These are phyloP conservation scores for Archocentrus centrarchus DNA, from an alignment of 2,113 vertebrate genomes.

Conservation along the genomic window DNA sequence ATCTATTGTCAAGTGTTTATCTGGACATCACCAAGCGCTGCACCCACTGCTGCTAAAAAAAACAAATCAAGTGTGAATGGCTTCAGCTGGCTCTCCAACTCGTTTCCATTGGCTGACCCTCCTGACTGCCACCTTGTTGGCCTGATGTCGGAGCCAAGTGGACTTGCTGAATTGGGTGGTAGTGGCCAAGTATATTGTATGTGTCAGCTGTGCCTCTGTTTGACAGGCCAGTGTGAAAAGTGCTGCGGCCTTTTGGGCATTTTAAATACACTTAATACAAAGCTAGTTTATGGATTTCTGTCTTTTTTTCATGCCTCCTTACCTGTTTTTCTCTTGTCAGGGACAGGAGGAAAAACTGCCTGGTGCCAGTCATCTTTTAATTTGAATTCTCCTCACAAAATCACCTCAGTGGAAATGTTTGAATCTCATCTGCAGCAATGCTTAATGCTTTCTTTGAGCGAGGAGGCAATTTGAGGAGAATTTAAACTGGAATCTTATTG, in stretches of 20 bases:
- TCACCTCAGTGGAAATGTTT: conserved; percentile 8
- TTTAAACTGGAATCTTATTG: conserved; percentile 29
- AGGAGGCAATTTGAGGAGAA: conserved; percentile 25
- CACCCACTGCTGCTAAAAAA: background rate
- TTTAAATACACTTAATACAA: background rate
- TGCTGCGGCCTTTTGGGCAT: background rate
- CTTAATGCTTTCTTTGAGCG: background rate
- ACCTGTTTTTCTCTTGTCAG: background rate
- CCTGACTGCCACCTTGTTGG: conserved; percentile 35
- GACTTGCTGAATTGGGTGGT: conserved; percentile 38
- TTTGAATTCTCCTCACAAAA: conserved; percentile 15
- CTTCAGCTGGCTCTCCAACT: conserved; percentile 28
- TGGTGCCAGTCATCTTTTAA: conserved; percentile 13
- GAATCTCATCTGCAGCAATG: background rate
- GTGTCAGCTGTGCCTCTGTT: conserved; percentile 39
- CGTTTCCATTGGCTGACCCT: conserved; percentile 35
- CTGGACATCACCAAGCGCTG: conserved; percentile 3
- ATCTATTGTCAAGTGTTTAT: conserved; percentile 41
- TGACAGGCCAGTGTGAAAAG: conserved; percentile 36
- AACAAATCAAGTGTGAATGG: conserved; percentile 29
- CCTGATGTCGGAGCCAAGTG: conserved; percentile 42
- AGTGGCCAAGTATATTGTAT: conserved; percentile 36
- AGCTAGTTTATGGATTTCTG: background rate
- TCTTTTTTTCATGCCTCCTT: background rate
- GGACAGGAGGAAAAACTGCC: too few relatives aligned